Evolutionary conservation across 2,113 vertebrate species (phyloP).

Genomic region (Anas platyrhynchos): DNA sequence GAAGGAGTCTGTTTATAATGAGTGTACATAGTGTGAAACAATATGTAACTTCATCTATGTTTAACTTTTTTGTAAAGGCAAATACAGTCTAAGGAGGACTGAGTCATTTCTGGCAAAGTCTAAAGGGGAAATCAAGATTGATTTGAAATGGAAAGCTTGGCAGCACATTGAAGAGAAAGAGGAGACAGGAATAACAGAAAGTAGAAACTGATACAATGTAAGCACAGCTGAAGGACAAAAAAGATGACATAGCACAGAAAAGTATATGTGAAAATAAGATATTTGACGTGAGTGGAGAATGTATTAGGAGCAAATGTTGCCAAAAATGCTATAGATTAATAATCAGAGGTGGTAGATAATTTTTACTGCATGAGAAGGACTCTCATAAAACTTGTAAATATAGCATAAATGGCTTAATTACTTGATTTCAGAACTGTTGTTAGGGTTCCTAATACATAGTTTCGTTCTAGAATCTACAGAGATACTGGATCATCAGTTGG

Average conservation of each 20-base stretch:
- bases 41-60: background rate
- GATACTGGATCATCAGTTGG: background rate
- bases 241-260: background rate
- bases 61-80: slow-evolving; percentile 7
- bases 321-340: background rate
- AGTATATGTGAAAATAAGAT: background rate
- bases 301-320: background rate
- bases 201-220: background rate
- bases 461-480: background rate
- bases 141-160: slow-evolving; percentile 35
- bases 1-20: background rate
- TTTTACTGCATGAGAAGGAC: background rate
- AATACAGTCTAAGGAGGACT: background rate
- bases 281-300: background rate
- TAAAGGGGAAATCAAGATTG: slow-evolving; percentile 7
- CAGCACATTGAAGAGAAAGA: background rate
- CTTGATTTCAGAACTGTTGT: background rate
- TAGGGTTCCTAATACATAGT: background rate
- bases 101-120: slow-evolving; percentile 32
- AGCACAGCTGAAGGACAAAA: background rate
- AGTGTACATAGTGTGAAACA: background rate
- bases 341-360: background rate
- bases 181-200: background rate
- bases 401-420: background rate
- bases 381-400: background rate